Evolutionary conservation across 2,113 vertebrate genomes (phyloP).

Genomic region (Ictalurus furcatus): DNA sequence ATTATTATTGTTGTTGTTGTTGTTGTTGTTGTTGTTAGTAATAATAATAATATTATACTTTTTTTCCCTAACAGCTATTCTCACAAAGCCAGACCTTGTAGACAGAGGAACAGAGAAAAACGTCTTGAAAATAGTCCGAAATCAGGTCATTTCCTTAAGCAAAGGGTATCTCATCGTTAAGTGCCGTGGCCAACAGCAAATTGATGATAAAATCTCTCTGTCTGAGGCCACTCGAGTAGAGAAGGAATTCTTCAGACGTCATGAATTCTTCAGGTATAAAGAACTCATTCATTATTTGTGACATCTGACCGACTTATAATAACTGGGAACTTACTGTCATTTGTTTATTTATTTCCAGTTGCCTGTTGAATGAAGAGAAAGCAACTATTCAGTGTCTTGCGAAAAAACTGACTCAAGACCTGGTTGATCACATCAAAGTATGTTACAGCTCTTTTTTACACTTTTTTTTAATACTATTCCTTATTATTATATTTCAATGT

Average conservation of each 20-base stretch:
- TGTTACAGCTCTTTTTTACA: not conserved
- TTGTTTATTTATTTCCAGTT: conserved; percentile 24
- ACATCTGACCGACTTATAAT: not conserved
- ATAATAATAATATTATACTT: not conserved
- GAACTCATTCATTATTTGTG: not conserved
- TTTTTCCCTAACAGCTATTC: conserved; percentile 67
- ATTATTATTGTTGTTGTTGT: not conserved
- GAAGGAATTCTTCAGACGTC: conserved; percentile 70
- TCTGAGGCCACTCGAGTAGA: conserved; percentile 68
- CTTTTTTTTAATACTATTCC: not conserved
- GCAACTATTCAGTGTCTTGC: conserved; percentile 52
- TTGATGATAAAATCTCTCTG: conserved; percentile 56
- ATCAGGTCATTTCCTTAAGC: conserved; percentile 68
- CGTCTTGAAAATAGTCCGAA: conserved; percentile 64
- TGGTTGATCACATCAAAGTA: conserved; percentile 58
- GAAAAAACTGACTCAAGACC: conserved; percentile 51
- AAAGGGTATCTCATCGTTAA: conserved; percentile 82
- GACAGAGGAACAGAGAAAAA: conserved; percentile 72
- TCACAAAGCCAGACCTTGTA: conserved; percentile 81
- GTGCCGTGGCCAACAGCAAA: conserved; percentile 76
- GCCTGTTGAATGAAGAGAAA: conserved; percentile 52
- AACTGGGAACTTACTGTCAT: not conserved
- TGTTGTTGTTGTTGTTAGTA: not conserved
- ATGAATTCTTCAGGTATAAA: conserved; percentile 71
- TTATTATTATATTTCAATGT: not conserved